Evolutionary conservation across 2,797 vertebrate species (phyloP), one percentile per base, ranked within the genome.

Genomic region (Austrolebias charrua): DNA sequence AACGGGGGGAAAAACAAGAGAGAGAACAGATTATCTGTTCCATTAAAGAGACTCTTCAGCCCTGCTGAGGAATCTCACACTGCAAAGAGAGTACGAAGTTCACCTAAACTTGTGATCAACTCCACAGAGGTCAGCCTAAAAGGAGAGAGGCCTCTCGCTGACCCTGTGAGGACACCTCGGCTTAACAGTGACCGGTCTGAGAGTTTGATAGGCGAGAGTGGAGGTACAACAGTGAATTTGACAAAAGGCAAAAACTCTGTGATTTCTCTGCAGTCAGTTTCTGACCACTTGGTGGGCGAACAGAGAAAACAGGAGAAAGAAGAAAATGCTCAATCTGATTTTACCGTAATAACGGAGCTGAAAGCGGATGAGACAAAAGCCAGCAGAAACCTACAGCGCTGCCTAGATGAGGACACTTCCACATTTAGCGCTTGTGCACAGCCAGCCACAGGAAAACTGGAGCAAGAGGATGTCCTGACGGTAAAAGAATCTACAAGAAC

Each of bases 41-140:
- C 90, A 1, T 40, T 83, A 15, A 93, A 92, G 81, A 88, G 90
- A 74, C 65, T 89, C 59, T 79, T 92, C 57, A 85, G 79, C 20
- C 84, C 85, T 11, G 69, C 78, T 1, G 82, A 89, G 53, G 85
- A 78, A 19, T 62, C 73, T 15, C 70, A 76, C 43, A 65, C 29
- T 24, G 43, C 83, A 44, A 94, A 94, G 61, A 90, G 87, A 29
- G 58, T 67, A 61, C 91, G 79, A 81, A 75, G 55, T 19, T 33
- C 38, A 0, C 78, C 56, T 19, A 69, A 31, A 38, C 11, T 53
- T 43, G 18, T 6, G 3, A 55, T 61, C 29, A 52, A 24, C 45
- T 50, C 71, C 11, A 50, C 33, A 31, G 44, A 18, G 1, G 49
- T 35, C 40, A 59, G 28, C 16, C 28, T 46, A 12, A 77, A 78